Evolutionary conservation across 2,113 vertebrate species (phyloP).

Genomic region (Brienomyrus longianalis): DNA sequence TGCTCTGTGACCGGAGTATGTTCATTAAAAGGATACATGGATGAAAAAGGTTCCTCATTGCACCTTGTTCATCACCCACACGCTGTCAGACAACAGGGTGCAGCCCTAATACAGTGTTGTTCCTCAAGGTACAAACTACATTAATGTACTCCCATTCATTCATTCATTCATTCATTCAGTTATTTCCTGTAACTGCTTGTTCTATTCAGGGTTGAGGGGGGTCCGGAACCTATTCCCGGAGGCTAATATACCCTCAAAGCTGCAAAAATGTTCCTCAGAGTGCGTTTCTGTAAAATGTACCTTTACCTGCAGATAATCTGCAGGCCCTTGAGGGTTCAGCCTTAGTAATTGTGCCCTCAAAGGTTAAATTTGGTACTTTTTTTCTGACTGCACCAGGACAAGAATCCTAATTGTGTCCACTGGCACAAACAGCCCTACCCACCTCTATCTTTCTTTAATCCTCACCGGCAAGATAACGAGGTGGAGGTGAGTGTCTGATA

Average conservation of each 20-base stretch:
- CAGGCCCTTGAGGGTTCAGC: neutral
- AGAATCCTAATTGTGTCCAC: neutral
- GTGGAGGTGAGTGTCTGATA: neutral
- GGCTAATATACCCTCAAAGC: neutral
- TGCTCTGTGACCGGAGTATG: neutral
- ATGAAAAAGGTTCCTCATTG: neutral
- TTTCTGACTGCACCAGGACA: neutral
- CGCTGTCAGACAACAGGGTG: neutral
- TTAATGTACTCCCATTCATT: neutral
- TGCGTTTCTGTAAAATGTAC: neutral
- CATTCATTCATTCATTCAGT: neutral
- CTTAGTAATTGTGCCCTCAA: neutral
- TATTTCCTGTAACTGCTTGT: neutral
- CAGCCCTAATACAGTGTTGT: neutral
- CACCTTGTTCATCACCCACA: neutral
- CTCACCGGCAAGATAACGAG: neutral
- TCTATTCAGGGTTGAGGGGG: neutral
- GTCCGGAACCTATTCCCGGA: neutral
- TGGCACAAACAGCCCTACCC: neutral
- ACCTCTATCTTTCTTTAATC: neutral
- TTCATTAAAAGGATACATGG: neutral
- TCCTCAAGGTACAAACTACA: neutral
- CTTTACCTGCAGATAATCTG: neutral
- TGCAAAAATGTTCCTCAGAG: neutral
- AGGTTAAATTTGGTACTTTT: neutral